Percentiles rank a stretch among this genome's conserved stretches.
Conservation (phyloP, 2,888 invertebrate species). For the Erebia ligea region DNA sequence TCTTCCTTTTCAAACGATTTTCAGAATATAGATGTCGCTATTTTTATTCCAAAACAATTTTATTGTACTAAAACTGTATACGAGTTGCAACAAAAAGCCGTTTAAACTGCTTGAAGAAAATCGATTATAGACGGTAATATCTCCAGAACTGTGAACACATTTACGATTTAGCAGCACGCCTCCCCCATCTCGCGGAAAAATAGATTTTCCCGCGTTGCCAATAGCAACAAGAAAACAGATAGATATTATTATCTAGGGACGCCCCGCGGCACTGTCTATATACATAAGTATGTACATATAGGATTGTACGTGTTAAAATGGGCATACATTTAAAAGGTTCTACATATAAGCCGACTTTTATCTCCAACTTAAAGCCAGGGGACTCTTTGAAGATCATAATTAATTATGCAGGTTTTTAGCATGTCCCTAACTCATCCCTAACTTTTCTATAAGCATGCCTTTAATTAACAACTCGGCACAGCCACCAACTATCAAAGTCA, state of each 20-base stretch:
- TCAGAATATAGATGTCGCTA: neutral
- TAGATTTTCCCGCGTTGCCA: constrained; percentile 69
- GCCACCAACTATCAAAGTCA: too few relatives aligned
- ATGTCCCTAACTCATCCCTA: too few relatives aligned
- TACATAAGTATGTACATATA: constrained; percentile 51
- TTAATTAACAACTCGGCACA: too few relatives aligned
- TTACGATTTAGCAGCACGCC: constrained; percentile 49
- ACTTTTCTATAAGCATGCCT: too few relatives aligned
- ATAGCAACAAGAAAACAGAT: constrained; percentile 72
- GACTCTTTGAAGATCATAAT: neutral
- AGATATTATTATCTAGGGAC: constrained; percentile 67
- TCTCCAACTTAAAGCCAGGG: neutral
- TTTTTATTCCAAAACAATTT: neutral
- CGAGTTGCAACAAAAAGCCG: neutral
- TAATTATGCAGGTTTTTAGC: too few relatives aligned
- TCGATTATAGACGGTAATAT: constrained; percentile 39
- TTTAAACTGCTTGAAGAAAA: constrained; percentile 28
- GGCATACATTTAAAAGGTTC: constrained; percentile 55
- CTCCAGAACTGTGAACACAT: constrained; percentile 46
- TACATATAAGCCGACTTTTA: constrained; percentile 5
- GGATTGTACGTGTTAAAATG: constrained; percentile 60
- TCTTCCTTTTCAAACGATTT: neutral
- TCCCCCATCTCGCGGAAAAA: constrained; percentile 58
- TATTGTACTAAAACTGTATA: neutral
- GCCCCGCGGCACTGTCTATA: constrained; percentile 52